Base-by-base conservation (phyloP, 2,888 invertebrate genomes). In the Stenoptilia bipunctidactyla region DNA sequence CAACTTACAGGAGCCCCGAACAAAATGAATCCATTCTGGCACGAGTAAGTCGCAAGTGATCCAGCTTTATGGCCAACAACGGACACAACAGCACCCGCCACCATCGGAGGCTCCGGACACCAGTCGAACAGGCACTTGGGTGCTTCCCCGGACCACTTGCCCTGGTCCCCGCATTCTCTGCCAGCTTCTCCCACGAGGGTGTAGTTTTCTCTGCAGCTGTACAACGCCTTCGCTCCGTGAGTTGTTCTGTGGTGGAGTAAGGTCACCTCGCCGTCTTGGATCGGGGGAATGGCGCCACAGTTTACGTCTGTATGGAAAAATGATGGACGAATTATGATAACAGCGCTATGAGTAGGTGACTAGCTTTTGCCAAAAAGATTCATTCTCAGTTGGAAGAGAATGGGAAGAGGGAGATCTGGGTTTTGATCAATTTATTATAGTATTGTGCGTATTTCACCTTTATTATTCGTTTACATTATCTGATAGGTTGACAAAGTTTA, bases 41-140 rank as follows among this genome's bases (percentile, higher is more conserved):
- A 96, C 2, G 86, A 85, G 59, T 95, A 96, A 0, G 88, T 89
- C 0, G 94, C 93, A 0, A 90, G 88, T 0, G 93, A 92, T 1
- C 94, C 94, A 2, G 92, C 91, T 45, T 92, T 88, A 50, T 89
- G 90, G 1, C 94, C 93, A 1, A 87, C 87, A 5, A 88, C 87
- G 1, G 83, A 69, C 0, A 94, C 91, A 0, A 88, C 73, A 1
- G 93, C 94, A 0, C 95, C 95, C 5, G 89, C 83, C 1, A 94
- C 90, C 25, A 86, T 85, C 0, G 91, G 91, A 0, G 95, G 94
- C 46, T 92, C 92, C 0, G 93, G 92, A 63, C 96, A 96, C 94
- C 95, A 91, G 71, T 94, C 90, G 61, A 92, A 93, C 37, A 94
- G 74, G 66, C 95, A 96, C 54, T 90, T 89, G 0, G 95, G 93